Evolutionary conservation across 2,113 vertebrate species (phyloP).

Genomic region (Balaeniceps rex): DNA sequence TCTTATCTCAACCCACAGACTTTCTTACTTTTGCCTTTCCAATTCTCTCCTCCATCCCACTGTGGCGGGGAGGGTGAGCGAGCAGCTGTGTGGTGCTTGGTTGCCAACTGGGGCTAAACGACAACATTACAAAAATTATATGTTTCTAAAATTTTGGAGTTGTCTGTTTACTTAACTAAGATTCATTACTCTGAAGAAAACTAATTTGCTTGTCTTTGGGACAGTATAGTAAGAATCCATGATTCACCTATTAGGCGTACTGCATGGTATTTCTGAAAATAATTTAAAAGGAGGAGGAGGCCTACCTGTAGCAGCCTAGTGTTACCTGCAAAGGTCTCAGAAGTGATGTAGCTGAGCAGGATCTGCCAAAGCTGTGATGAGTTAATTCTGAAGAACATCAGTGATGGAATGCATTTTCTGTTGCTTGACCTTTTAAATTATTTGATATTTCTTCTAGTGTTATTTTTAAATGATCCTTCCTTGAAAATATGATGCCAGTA

Average conservation of each 20-base stretch:
- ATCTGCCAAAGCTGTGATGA: slow-evolving; percentile 39
- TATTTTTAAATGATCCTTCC: slow-evolving; percentile 25
- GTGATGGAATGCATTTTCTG: background rate
- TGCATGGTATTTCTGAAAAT: slow-evolving; percentile 24
- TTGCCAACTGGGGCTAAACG: no score
- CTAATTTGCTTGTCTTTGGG: background rate
- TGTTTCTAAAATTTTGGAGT: background rate
- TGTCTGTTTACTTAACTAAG: background rate
- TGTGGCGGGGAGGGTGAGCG: no score
- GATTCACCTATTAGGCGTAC: background rate
- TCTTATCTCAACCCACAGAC: no score
- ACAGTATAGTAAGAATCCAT: background rate
- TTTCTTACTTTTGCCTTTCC: no score
- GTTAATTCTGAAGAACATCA: slow-evolving; percentile 5
- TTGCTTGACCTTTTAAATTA: slow-evolving; percentile 25
- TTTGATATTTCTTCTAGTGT: slow-evolving; percentile 5
- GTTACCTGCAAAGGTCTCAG: background rate
- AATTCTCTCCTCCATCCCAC: no score
- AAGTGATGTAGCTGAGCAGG: background rate
- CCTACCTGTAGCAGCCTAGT: slow-evolving; percentile 3
- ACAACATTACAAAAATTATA: background rate
- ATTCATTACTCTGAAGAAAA: background rate
- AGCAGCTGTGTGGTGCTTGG: no score
- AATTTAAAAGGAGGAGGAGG: background rate
- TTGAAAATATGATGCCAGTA: background rate